Evolutionary conservation across 2,113 vertebrate genomes (phyloP).

Genomic region (Entomyzon cyanotis): DNA sequence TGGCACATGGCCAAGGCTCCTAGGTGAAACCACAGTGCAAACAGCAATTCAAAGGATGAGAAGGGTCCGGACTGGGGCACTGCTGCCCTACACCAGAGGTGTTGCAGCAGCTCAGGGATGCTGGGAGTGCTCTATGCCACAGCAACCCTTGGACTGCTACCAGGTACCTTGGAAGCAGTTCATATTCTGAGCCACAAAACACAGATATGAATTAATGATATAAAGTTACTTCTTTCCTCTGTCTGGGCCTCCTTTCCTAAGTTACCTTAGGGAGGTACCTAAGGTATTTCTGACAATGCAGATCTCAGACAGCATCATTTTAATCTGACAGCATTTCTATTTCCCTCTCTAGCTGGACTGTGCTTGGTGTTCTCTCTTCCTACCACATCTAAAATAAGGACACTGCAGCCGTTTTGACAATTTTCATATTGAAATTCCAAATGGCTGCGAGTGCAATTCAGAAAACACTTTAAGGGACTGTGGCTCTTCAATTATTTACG

Average conservation of each 20-base stretch:
- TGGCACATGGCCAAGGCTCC: not conserved
- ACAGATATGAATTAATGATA: not conserved
- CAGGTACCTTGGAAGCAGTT: not conserved
- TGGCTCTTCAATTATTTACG: slow-evolving; percentile 54
- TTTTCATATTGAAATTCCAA: slow-evolving; percentile 2
- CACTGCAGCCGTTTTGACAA: not conserved
- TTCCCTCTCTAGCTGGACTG: not conserved
- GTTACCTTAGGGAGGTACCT: not conserved
- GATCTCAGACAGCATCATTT: not conserved
- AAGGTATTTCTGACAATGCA: not conserved
- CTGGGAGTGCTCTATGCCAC: not conserved
- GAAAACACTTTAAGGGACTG: slow-evolving; percentile 21
- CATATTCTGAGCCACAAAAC: not conserved
- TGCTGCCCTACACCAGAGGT: not conserved
- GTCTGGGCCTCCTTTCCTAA: not conserved
- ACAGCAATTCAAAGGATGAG: not conserved
- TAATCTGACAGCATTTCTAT: not conserved
- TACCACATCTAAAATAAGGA: slow-evolving; percentile 43
- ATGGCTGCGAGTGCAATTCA: not conserved
- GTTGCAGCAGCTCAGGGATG: not conserved
- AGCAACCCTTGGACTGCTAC: not conserved
- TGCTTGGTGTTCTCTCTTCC: slow-evolving; percentile 14
- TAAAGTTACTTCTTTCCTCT: not conserved
- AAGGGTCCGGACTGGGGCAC: not conserved
- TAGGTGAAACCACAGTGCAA: not conserved